Evolutionary conservation across 2,113 vertebrate species (phyloP), one percentile per base, ranked within the genome.

Genomic region (Corapipo altera): DNA sequence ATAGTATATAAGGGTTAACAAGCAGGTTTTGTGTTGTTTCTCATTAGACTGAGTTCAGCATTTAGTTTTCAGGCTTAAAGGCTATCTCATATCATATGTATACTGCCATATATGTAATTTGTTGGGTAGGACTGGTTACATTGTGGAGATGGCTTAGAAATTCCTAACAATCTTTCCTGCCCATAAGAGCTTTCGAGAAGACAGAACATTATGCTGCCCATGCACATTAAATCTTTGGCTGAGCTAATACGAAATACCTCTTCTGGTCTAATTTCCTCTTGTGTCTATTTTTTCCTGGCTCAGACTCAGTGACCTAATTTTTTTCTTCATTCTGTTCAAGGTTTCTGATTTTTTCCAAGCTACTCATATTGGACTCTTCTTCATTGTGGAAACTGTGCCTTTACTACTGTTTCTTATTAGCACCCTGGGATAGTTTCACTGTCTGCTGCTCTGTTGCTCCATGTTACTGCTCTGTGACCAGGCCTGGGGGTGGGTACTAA

Each of bases 201-300:
- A 89, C 75, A 88, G 93, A 95, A 79, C 72, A 88, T 85, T 88
- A 89, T 94, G 64, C 92, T 88, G 94, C 89, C 95, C 58, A 57
- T 92, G 87, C 96, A 96, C 13, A 43, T 95, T 97, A 97, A 97
- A 95, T 52, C 91, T 95, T 96, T 71, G 86, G 94, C 95, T 97
- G 94, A 97, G 81, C 87, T 97, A 93, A 97, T 94, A 95, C 77
- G 70, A 98, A 97, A 97, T 97, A 89, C 83, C 97, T 96, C 91
- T 96, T 91, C 92, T 51, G 88, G 91, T 97, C 96, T 93, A 97
- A 79, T 98, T 98, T 97, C 96, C 96, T 97, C 95, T 96, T 80
- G 17, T 95, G 81, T 94, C 82, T 97, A 91, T 97, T 98, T 97
- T 97, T 98, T 98, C 97, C 97, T 98, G 98, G 97, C 97, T 97